Percentiles rank a stretch among this genome's conserved stretches.
Conservation (phyloP, 1,140 invertebrate species). For the Oscheius sp. region DNA sequence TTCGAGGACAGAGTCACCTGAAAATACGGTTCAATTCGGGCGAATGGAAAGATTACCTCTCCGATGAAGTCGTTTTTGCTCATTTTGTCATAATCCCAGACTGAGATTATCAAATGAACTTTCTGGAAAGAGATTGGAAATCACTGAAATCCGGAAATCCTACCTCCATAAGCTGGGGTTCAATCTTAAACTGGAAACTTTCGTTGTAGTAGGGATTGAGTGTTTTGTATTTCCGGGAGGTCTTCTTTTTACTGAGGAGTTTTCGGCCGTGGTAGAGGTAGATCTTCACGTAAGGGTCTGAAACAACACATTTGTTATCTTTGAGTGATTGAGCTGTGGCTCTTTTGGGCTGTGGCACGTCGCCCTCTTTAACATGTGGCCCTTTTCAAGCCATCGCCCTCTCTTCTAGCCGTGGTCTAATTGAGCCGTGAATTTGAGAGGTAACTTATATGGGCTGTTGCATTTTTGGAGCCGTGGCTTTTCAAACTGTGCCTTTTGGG, state of each 20-base stretch:
- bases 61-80: constrained; percentile 61
- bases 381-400: background rate
- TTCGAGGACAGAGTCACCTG: constrained; percentile 21
- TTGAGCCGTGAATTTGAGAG: no score
- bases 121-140: constrained; percentile 41
- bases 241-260: constrained; percentile 69
- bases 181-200: constrained; percentile 69
- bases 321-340: background rate
- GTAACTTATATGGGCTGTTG: no score
- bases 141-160: background rate
- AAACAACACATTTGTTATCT: constrained; percentile 34
- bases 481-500: no score
- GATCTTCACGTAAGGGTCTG: constrained; percentile 70
- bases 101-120: constrained; percentile 56
- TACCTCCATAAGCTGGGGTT: constrained; percentile 74
- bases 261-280: constrained; percentile 68
- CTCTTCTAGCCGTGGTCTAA: background rate
- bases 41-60: constrained; percentile 31
- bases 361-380: no score
- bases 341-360: no score
- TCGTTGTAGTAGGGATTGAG: constrained; percentile 70
- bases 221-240: constrained; percentile 67
- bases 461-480: no score
- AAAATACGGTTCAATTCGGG: background rate
- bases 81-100: constrained; percentile 61